Percentiles rank a stretch among this genome's conserved stretches.
Evolutionary conservation across 2,113 vertebrate genomes (phyloP).

Genomic region (Sapajus apella): DNA sequence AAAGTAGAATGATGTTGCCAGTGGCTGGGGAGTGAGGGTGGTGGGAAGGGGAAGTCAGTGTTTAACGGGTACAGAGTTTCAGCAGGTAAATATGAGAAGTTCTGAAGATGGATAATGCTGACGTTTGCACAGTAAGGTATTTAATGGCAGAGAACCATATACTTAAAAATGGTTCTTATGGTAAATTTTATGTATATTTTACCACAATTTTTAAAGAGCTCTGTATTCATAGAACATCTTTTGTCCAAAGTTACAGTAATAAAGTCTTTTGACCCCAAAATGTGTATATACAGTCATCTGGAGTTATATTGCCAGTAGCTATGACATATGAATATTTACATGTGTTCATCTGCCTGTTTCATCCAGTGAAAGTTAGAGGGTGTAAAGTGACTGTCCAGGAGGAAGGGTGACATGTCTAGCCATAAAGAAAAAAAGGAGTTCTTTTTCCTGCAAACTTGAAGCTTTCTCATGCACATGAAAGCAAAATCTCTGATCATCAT

Average conservation of each 20-base stretch:
- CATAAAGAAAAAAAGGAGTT: not conserved
- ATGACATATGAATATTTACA: not conserved
- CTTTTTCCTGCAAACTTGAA: not conserved
- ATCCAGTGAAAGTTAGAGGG: too few species aligned
- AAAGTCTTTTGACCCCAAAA: not conserved
- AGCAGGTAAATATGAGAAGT: not conserved
- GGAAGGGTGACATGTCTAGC: not conserved
- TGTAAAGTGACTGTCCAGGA: not conserved
- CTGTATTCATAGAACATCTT: not conserved
- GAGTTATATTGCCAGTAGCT: not conserved
- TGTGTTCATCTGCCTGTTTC: not conserved
- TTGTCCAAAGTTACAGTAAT: not conserved
- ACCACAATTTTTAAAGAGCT: not conserved
- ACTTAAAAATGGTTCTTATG: not conserved
- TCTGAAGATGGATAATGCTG: not conserved
- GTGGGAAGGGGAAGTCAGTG: not conserved
- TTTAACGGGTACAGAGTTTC: not conserved
- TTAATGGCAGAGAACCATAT: not conserved
- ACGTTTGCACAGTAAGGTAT: not conserved
- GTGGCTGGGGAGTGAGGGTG: too few species aligned
- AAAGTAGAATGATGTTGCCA: not conserved
- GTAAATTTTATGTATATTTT: not conserved
- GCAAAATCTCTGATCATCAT: not conserved
- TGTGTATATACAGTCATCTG: not conserved
- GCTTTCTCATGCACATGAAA: not conserved